Base-by-base conservation (phyloP, 2,113 vertebrate genomes). In the Ancistrus triradiatus region DNA sequence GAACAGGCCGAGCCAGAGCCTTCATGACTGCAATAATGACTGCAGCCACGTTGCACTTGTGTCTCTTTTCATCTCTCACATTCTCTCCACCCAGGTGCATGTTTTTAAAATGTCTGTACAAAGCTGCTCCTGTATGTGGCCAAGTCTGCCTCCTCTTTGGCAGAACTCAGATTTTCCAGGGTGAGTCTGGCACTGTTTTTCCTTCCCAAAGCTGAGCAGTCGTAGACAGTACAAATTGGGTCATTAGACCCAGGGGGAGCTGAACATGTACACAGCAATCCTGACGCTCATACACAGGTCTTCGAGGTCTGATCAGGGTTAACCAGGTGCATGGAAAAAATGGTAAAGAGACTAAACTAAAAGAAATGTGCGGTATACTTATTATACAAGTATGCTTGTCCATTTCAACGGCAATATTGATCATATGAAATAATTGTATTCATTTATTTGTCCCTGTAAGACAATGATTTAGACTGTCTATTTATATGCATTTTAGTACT, bases 61-160 rank as follows among this genome's bases (percentile, higher is more conserved):
- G 49, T 59, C 51, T 59, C 25, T 66, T 50, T 62, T 51, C 62
- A 37, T 59, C 64, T 53, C 59, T 62, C 21, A 66, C 50, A 50
- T 60, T 75, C 22, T 66, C 47, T 78, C 51, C 25, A 46, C 73
- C 52, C 65, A 73, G 59, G 65, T 68, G 70, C 52, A 5, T 31
- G 18, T 47, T 63, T 43, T 28, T 17, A 65, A 38, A 31, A 52
- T 31, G 27, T 13, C 25, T n/a, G 42, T 40, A 72, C 69, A 66
- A 66, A 66, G 48, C 49, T 55, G 40, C 43, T 66, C 51, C 65
- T 76, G 48, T 68, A 24, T 48, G 56, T 28, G 27, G 55, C 24
- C 40, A 58, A 25, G 47, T 59, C 56, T 47, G 49, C 56, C 62
- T n/a, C 27, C n/a, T 38, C 28, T 44, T 55, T 61, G 68, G 55